phyloP scores from a whole-genome alignment of 1,140 invertebrate species.

The Coptotermes formosanus region DNA sequence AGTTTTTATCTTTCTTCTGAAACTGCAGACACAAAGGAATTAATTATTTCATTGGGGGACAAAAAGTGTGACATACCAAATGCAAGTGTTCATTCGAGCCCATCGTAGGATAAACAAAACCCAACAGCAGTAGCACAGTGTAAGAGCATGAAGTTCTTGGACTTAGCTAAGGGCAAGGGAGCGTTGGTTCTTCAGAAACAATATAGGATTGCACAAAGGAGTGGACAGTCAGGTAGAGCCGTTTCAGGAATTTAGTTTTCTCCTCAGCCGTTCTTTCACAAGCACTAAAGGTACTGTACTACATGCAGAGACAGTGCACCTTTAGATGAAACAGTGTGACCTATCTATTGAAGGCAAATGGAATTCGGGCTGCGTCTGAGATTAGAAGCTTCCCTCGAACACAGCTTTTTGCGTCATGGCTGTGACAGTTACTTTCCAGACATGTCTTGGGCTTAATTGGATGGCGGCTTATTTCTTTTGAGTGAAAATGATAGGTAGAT shows the following conservation, averaged over 20 bases:
- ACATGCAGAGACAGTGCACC: too few species aligned
- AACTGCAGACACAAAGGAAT: slow-evolving; percentile 10
- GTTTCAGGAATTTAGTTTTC: not conserved
- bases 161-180: not conserved
- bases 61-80: not conserved
- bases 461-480: too few species aligned
- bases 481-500: too few species aligned
- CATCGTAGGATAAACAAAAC: not conserved
- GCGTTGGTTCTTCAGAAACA: not conserved
- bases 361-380: too few species aligned
- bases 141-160: not conserved
- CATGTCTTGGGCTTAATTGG: too few species aligned
- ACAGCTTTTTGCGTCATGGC: too few species aligned
- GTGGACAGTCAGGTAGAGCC: not conserved
- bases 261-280: not conserved
- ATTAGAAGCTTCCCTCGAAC: too few species aligned
- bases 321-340: too few species aligned
- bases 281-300: too few species aligned
- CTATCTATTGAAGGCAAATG: too few species aligned
- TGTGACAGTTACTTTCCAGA: too few species aligned
- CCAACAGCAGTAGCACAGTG: not conserved
- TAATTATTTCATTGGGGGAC: not conserved
- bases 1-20: not conserved
- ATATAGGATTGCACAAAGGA: slow-evolving; percentile 1
- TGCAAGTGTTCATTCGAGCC: not conserved